A percentile compares a stretch with the other conserved stretches of the same genome.
Conservation (phyloP, 2,113 vertebrate genomes). For the Chaetops frenatus region DNA sequence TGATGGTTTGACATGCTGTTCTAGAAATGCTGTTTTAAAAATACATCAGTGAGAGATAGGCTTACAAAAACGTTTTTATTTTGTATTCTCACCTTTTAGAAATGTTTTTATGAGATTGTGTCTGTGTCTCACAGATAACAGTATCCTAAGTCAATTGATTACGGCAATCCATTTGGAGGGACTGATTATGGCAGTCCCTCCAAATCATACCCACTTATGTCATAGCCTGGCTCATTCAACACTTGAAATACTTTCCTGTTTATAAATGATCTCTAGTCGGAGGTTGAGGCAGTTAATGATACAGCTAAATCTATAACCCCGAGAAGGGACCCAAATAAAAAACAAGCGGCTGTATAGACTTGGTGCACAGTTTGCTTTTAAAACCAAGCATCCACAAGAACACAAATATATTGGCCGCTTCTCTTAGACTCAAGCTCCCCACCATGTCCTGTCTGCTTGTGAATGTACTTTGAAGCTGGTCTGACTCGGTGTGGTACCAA, state of each 20-base stretch:
- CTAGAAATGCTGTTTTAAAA: background rate
- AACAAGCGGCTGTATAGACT: background rate
- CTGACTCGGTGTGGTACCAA: background rate
- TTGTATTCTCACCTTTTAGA: background rate
- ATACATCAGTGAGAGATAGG: background rate
- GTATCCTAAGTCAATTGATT: background rate
- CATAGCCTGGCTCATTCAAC: background rate
- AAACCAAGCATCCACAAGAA: background rate
- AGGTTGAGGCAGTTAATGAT: background rate
- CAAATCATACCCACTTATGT: background rate
- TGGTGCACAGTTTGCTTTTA: background rate
- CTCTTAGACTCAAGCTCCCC: background rate
- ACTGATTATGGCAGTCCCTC: no score
- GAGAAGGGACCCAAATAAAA: background rate
- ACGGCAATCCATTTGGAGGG: no score
- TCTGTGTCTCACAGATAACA: background rate
- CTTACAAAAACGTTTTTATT: background rate
- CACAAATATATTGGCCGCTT: background rate
- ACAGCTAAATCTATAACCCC: background rate
- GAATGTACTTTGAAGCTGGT: background rate
- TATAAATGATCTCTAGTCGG: background rate
- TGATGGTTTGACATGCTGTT: background rate
- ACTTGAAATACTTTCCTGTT: background rate
- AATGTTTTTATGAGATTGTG: background rate
- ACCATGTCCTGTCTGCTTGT: background rate